Evolutionary conservation across 2,888 invertebrate species (phyloP), one percentile per base, ranked within the genome.

Genomic region (Heliconius hortense): DNA sequence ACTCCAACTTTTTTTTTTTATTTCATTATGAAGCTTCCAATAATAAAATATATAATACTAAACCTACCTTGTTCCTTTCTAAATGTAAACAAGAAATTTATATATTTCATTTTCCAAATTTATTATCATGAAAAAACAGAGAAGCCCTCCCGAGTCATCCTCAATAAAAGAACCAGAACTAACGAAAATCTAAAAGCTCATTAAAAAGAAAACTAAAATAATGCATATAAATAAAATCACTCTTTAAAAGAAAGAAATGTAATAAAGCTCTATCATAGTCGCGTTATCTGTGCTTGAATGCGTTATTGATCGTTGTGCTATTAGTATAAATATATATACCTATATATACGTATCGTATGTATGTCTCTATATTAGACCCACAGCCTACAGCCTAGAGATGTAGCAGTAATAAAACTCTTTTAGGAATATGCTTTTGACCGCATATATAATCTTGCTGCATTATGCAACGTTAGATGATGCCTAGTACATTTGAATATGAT

Each of bases 221-320:
- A 66, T 56, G 7, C n/a, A 28, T 4, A 48, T 28, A 43, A 43
- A 69, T 70, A 35, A 48, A n/a, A 5, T 43, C 59, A 59, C 13
- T 71, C 71, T 75, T 71, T 62, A 35, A 66, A 35, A 69, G 43
- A 75, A 24, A 69, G 28, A 39, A 66, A n/a, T 75, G 64, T 70
- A 70, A 70, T 75, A 75, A 59, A 71, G 59, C 66, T 71, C 64
- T 60, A 59, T 71, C 75, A 76, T 72, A 72, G 73, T 64, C 63
- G 26, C 67, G 63, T 72, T 74, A 74, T 72, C 71, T 77, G 63
- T 76, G 76, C 71, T 73, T 68, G 71, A 71, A 77, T 76, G 76
- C 72, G 71, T 67, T 74, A 76, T 77, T 74, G 77, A 77, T 76
- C 77, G 71, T 53, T 62, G 74, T 67, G 71, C 69, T 63, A 69